A percentile compares a stretch with the other conserved stretches of the same genome.
These are phyloP conservation scores for Oreotrochilus melanogaster DNA, from an alignment of 2,113 vertebrate species.

Conservation along the genomic window DNA sequence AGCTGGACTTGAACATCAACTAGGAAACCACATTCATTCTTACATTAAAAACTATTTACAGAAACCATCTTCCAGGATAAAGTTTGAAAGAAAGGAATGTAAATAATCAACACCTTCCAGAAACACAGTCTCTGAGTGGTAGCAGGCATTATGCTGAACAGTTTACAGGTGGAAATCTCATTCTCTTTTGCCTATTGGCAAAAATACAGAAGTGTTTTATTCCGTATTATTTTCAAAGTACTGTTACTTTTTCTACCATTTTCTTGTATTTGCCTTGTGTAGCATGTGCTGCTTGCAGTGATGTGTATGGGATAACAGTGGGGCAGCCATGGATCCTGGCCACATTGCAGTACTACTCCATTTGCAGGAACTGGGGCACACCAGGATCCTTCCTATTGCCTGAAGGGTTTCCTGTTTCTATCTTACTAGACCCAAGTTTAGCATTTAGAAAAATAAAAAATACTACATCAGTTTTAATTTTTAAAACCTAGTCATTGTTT, in stretches of 20 bases:
- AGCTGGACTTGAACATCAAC: background rate
- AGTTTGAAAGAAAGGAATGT: constrained; percentile 33
- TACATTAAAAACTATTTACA: constrained; percentile 12
- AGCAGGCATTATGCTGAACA: background rate
- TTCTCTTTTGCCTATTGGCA: background rate
- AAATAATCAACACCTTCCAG: constrained; percentile 40
- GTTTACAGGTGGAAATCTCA: background rate
- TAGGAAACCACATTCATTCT: constrained; percentile 9
- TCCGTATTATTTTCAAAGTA: background rate
- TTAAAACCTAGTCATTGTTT: background rate
- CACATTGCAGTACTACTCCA: accelerated
- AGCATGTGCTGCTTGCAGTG: background rate
- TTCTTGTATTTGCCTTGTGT: background rate
- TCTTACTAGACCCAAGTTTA: background rate
- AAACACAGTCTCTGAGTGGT: background rate
- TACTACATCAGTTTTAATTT: background rate
- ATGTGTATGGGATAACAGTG: background rate
- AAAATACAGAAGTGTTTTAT: background rate
- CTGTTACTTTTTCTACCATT: background rate
- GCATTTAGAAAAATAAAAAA: background rate
- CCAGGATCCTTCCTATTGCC: background rate
- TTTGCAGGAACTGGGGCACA: background rate
- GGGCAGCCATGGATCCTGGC: background rate
- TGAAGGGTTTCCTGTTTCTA: background rate
- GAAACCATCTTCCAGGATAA: constrained; percentile 7